Evolutionary conservation across 2,113 vertebrate genomes (phyloP), one percentile per base, ranked within the genome.

Genomic region (Tenrec ecaudatus): DNA sequence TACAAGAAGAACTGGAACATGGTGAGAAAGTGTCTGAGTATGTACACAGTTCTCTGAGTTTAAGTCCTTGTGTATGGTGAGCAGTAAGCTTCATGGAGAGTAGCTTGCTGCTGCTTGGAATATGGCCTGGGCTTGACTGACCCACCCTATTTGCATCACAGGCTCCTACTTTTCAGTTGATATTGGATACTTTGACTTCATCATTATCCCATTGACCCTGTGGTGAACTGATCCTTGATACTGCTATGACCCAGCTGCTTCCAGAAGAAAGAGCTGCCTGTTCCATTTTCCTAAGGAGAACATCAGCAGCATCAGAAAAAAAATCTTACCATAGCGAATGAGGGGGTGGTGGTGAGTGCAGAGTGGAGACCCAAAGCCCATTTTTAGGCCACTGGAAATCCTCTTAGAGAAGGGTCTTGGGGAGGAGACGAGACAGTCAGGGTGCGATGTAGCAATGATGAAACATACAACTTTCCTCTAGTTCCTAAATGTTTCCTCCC

Each of bases 61-160:
- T 22, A 16, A 10, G 17, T 8, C 33, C 27, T 64, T 16, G 6
- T 1, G 23, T 25, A 47, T 36, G 4, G 23, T 40, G 20, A 57
- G 23, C 23, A 11, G 12, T 6, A 25, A 17, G 19, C 11, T 9
- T 33, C 15, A 0, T 14, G 10, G 10, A 6, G 27, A 22, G 8
- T 1, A 4, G 3, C 1, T 43, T 40, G 4, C 0, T 14, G 23
- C 12, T 20, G 15, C 38, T 66, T 1, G 0, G 6, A 29, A 69
- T 11, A 73, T 53, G 16, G 57, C 60, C 53, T 69, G 20, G 2
- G 6, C 57, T 53, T 60, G 15, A 75, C 4, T 23, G 43, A 27
- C 76, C 43, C 43, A 6, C 20, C 20, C 17, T 90, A 6, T 23
- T 33, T 27, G 0, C 19, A 80, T 25, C 60, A 66, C 33, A 53